Conservation (phyloP, 2,888 invertebrate species). For the Mythimna vitellina region DNA sequence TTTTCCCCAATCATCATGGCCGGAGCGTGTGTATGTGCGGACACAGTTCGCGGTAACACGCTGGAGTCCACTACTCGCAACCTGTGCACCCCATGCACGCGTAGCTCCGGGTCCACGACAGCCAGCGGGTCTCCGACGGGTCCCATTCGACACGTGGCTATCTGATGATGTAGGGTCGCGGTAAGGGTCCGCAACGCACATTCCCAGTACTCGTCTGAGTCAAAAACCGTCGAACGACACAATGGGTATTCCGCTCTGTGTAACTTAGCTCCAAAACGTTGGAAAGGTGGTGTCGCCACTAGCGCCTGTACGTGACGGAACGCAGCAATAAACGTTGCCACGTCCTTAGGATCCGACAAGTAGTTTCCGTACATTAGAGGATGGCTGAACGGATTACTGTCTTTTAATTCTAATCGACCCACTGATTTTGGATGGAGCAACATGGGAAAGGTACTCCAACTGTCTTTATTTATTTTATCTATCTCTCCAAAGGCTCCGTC, state of each 20-base stretch:
- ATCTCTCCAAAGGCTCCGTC: conserved; percentile 90
- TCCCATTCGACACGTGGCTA: conserved; percentile 94
- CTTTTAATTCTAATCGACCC: conserved; percentile 92
- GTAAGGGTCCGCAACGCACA: conserved; percentile 92
- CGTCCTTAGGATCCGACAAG: conserved; percentile 91
- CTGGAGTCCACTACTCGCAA: conserved; percentile 93
- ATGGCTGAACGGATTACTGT: conserved; percentile 93
- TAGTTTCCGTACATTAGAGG: conserved; percentile 96
- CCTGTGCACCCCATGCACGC: conserved; percentile 91
- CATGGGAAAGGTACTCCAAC: conserved; percentile 92
- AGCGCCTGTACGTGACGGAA: conserved; percentile 92
- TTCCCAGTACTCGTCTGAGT: conserved; percentile 93
- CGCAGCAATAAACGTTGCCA: conserved; percentile 91
- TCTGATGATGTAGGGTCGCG: conserved; percentile 92
- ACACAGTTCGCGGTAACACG: conserved; percentile 91
- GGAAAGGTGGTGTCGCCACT: conserved; percentile 90
- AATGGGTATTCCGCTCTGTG: conserved; percentile 88
- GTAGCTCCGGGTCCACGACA: conserved; percentile 92
- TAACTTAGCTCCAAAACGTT: conserved; percentile 89
- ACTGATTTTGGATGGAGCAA: conserved; percentile 94
- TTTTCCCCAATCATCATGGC: conserved; percentile 94
- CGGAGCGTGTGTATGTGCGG: conserved; percentile 93
- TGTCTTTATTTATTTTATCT: conserved; percentile 85
- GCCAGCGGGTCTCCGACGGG: conserved; percentile 91
- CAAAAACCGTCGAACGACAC: conserved; percentile 87